Evolutionary conservation across 2,797 vertebrate genomes (phyloP).

Genomic region (Brotula barbata): DNA sequence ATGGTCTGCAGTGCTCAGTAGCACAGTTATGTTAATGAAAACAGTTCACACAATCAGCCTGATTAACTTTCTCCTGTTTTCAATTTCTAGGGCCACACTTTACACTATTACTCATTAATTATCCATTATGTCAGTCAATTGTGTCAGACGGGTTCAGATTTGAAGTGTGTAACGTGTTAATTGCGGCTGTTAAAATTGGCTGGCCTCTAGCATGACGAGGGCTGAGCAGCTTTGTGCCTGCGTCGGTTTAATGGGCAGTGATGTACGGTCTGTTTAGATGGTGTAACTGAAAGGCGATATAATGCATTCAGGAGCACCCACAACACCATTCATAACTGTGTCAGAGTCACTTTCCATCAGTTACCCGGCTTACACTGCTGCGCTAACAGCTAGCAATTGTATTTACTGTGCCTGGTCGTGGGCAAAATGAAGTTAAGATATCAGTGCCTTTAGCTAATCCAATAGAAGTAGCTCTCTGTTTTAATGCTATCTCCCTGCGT

Average conservation of each 20-base stretch:
- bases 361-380: constrained; percentile 60
- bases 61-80: constrained; percentile 80
- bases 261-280: constrained; percentile 61
- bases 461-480: constrained; percentile 66
- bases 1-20: constrained; percentile 27
- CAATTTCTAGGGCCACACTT: constrained; percentile 83
- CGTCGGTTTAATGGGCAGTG: constrained; percentile 50
- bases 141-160: constrained; percentile 73
- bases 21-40: constrained; percentile 66
- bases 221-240: constrained; percentile 36
- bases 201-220: constrained; percentile 44
- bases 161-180: constrained; percentile 83
- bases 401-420: constrained; percentile 73
- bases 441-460: constrained; percentile 75
- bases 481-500: constrained; percentile 68
- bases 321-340: constrained; percentile 59
- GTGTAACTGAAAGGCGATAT: constrained; percentile 56
- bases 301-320: constrained; percentile 57
- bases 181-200: constrained; percentile 79
- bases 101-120: constrained; percentile 82
- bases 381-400: constrained; percentile 79
- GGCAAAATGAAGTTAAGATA: constrained; percentile 76
- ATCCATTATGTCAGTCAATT: constrained; percentile 81
- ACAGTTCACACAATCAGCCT: constrained; percentile 79
- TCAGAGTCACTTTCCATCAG: constrained; percentile 61